Percentiles rank a stretch among this genome's conserved stretches.
phyloP scores from a whole-genome alignment of 1,140 invertebrate genomes.

The Saccostrea echinata region DNA sequence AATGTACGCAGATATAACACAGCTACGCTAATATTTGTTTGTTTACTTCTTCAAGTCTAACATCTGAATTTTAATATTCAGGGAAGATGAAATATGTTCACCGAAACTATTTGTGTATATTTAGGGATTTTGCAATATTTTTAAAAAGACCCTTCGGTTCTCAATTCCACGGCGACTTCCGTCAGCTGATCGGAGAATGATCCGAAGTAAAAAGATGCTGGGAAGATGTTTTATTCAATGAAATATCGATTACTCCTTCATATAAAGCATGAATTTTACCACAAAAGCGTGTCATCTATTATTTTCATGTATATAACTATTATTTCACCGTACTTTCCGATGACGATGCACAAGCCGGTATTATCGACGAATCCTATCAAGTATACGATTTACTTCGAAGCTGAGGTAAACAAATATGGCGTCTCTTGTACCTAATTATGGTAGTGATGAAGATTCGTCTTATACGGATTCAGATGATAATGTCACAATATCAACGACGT shows the following conservation, averaged over 20 bases:
- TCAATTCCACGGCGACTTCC: constrained; percentile 72
- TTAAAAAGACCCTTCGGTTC: constrained; percentile 53
- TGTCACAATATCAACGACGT: neutral
- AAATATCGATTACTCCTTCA: neutral
- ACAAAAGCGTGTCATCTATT: neutral
- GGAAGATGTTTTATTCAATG: neutral
- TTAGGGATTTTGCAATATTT: constrained; percentile 29
- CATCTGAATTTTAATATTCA: neutral
- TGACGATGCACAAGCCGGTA: constrained; percentile 62
- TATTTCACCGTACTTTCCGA: neutral
- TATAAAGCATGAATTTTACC: neutral
- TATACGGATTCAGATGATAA: constrained; percentile 75
- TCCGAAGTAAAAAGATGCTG: constrained; percentile 46
- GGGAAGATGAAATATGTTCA: neutral
- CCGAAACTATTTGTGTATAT: neutral
- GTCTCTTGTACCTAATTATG: constrained; percentile 85
- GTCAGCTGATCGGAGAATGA: constrained; percentile 77
- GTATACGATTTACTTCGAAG: constrained; percentile 53
- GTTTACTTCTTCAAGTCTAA: neutral
- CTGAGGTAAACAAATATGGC: constrained; percentile 79
- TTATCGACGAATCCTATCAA: constrained; percentile 69
- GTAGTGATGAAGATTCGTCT: constrained; percentile 67
- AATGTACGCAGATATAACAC: neutral
- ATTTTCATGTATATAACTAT: neutral
- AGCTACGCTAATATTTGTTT: neutral